phyloP scores from a whole-genome alignment of 2,113 vertebrate genomes.

The Scomber colias region DNA sequence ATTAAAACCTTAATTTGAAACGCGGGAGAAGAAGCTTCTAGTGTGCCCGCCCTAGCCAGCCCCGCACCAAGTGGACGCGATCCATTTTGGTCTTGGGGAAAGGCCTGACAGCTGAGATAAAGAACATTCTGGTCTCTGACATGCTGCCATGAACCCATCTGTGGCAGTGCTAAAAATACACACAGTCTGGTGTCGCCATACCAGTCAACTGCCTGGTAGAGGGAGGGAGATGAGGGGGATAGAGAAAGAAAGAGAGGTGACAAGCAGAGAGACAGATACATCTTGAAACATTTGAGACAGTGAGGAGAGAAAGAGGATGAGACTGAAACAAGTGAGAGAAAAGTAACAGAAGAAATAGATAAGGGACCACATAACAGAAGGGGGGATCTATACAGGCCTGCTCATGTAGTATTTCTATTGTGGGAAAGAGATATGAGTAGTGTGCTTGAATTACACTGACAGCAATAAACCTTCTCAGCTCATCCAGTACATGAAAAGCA shows the following conservation, averaged over 20 bases:
- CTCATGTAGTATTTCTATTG: constrained; percentile 18
- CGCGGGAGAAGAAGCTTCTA: background rate
- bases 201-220: constrained; percentile 60
- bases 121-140: constrained; percentile 77
- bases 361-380: background rate
- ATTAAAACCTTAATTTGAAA: constrained; percentile 43
- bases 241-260: constrained; percentile 26
- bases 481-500: constrained; percentile 19
- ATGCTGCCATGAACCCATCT: constrained; percentile 71
- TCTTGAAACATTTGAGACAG: constrained; percentile 34
- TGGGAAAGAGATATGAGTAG: constrained; percentile 10
- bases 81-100: constrained; percentile 43
- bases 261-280: constrained; percentile 48
- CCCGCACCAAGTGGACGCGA: constrained; percentile 23
- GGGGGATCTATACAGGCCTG: background rate
- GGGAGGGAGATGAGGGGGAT: background rate
- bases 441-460: constrained; percentile 10
- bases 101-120: constrained; percentile 74
- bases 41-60: background rate
- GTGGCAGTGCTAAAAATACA: constrained; percentile 78
- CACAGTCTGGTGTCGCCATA: constrained; percentile 62
- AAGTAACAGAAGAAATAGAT: constrained; percentile 32
- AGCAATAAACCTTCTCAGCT: constrained; percentile 8
- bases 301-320: constrained; percentile 8
- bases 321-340: constrained; percentile 8